phyloP scores from a whole-genome alignment of 2,888 invertebrate species.

The Leucophora obtusa region DNA sequence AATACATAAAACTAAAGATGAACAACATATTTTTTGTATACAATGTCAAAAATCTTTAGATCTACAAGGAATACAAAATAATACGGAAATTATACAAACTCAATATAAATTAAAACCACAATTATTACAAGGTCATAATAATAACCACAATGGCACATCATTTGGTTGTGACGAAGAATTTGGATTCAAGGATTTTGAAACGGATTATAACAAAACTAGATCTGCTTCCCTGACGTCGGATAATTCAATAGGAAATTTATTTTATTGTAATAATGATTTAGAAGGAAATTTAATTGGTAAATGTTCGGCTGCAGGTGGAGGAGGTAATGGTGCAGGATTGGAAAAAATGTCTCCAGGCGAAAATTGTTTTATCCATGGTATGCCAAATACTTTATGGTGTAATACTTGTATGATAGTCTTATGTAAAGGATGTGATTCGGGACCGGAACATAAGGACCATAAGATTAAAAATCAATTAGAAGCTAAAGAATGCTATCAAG shows the following conservation, averaged over 20 bases:
- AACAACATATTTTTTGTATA: conserved; percentile 85
- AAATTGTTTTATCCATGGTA: conserved; percentile 85
- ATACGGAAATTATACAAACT: conserved; percentile 56
- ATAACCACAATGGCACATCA: conserved; percentile 20
- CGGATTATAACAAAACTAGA: conserved; percentile 30
- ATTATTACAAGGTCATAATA: conserved; percentile 23
- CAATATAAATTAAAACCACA: conserved; percentile 38
- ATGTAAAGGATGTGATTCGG: conserved; percentile 84
- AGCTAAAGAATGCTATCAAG: conserved; percentile 83
- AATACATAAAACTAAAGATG: conserved; percentile 81
- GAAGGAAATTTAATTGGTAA: conserved; percentile 36
- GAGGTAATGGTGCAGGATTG: conserved; percentile 36
- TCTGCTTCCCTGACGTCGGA: conserved; percentile 54
- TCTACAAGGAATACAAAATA: conserved; percentile 76
- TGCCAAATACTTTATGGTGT: conserved; percentile 87
- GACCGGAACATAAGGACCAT: conserved; percentile 83
- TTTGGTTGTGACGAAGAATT: conserved; percentile 53
- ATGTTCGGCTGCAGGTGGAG: conserved; percentile 42
- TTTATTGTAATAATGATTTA: conserved; percentile 46
- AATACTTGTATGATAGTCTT: conserved; percentile 83
- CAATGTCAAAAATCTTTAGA: conserved; percentile 88
- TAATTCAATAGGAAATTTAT: conserved; percentile 48
- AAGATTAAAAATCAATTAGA: conserved; percentile 84
- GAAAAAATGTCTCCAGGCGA: conserved; percentile 75
- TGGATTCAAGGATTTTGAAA: conserved; percentile 23